Evolutionary conservation across 2,888 invertebrate genomes (phyloP).

Genomic region (Rhodophaea formosa): DNA sequence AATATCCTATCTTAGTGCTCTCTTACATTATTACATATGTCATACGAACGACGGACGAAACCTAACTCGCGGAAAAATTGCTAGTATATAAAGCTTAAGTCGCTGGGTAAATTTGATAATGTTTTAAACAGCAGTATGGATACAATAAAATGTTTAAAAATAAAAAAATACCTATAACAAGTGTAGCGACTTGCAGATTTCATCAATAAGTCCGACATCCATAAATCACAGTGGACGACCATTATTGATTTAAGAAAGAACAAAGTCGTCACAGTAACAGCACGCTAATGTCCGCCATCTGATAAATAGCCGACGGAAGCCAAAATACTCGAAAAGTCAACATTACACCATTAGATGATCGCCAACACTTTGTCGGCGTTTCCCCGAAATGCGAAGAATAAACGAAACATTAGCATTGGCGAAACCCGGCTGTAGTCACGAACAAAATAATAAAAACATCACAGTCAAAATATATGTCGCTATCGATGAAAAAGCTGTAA

Average conservation of each 20-base stretch:
- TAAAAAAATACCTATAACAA: no score
- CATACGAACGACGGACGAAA: no score
- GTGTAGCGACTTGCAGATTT: not conserved
- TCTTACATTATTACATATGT: no score
- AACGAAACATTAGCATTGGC: conserved; percentile 59
- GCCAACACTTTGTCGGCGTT: conserved; percentile 69
- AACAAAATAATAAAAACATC: conserved; percentile 81
- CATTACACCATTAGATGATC: conserved; percentile 73
- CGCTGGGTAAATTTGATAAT: no score
- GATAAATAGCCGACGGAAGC: conserved; percentile 77
- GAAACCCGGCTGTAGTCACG: conserved; percentile 65
- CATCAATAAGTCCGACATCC: not conserved
- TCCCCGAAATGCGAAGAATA: conserved; percentile 54
- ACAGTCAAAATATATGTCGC: conserved; percentile 80
- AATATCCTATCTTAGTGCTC: no score
- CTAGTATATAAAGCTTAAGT: no score
- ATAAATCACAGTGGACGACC: conserved; percentile 10
- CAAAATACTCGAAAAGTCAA: conserved; percentile 69
- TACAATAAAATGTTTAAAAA: no score
- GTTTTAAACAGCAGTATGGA: no score
- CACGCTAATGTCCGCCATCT: conserved; percentile 29
- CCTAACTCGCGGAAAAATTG: no score
- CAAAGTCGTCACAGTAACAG: conserved; percentile 1
- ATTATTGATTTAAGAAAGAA: conserved; percentile 12
- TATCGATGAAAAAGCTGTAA: conserved; percentile 59